Base-by-base conservation (phyloP, 2,797 vertebrate genomes). In the Urophycis tenuis region DNA sequence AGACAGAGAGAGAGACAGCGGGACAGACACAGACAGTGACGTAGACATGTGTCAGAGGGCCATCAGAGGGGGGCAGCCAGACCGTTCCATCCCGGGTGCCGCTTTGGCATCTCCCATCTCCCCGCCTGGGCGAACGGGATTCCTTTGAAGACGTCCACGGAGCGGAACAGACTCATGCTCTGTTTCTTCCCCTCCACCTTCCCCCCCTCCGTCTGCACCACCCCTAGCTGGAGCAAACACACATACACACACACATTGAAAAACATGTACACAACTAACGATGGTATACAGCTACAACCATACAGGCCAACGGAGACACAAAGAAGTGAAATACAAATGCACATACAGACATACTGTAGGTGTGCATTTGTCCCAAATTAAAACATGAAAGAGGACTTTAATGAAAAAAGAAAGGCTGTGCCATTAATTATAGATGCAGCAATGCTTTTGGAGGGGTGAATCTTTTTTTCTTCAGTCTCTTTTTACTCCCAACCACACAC, bases 61-160 rank as follows among this genome's bases (percentile, higher is more conserved):
- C 35, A 74, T 31, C 41, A 74, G 73, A 30, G 36, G 36, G 70
- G 29, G 83, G 78, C 9, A 85, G 64, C 32, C 77, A 76, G 72
- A 96, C 95, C 94, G 36, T 87, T 76, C 96, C 95, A 97, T 82
- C 95, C 94, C 0, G 94, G 94, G 74, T 96, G 95, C 22, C 83
- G 90, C 82, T 91, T 77, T 0, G 96, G 93, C 72, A 95, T 94
- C 88, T 95, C 90, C 81, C 95, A 91, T 31, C 78, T 79, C 60
- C 88, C 92, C 0, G 96, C 78, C 0, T 94, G 95, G 9, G 93
- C 95, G 29, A 95, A 97, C 32, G 96, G 96, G 75, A 97, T 91
- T 11, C 96, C 96, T 85, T 88, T 95, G 77, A 97, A 97, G 80
- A 95, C 84, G 19, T 97, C 95, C 0, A 96, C 25, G 0, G 86